Conservation (phyloP, 2,888 invertebrate species). For the Acleris holmiana region DNA sequence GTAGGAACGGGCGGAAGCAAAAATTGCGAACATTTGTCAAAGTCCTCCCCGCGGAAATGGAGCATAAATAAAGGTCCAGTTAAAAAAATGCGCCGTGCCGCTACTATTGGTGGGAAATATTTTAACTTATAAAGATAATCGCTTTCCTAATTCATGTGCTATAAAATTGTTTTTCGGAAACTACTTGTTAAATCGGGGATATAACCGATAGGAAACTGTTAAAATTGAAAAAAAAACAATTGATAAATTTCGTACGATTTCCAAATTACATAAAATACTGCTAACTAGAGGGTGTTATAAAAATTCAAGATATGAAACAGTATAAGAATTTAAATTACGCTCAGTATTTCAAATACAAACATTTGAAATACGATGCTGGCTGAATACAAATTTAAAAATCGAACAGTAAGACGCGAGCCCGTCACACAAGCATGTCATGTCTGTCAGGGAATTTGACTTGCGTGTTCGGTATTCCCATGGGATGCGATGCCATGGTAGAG, state of each 20-base stretch:
- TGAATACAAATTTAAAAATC: slow-evolving; percentile 18
- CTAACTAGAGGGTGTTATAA: too few relatives aligned
- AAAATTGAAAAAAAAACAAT: too few relatives aligned
- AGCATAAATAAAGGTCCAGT: slow-evolving; percentile 79
- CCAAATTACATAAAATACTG: too few relatives aligned
- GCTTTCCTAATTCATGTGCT: too few relatives aligned
- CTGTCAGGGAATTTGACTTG: slow-evolving; percentile 34
- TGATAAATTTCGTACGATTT: too few relatives aligned
- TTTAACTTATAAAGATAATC: slow-evolving; percentile 27
- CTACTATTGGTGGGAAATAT: slow-evolving; percentile 46
- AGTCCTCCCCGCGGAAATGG: slow-evolving; percentile 77
- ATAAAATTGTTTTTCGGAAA: too few relatives aligned
- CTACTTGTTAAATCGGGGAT: too few relatives aligned
- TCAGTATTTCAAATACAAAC: slow-evolving; percentile 5
- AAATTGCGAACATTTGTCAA: slow-evolving; percentile 80
- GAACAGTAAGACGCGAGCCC: slow-evolving; percentile 23
- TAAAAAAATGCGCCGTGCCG: slow-evolving; percentile 60
- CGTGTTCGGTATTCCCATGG: slow-evolving; percentile 28
- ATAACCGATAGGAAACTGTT: too few relatives aligned
- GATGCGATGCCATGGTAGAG: slow-evolving; percentile 57
- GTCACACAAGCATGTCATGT: slow-evolving; percentile 30
- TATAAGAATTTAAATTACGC: background rate
- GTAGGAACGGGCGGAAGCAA: slow-evolving; percentile 61
- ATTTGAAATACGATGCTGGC: slow-evolving; percentile 16
- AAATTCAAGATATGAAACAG: background rate